Evolutionary conservation across 2,888 invertebrate genomes (phyloP).

Genomic region (Caprella mutica): DNA sequence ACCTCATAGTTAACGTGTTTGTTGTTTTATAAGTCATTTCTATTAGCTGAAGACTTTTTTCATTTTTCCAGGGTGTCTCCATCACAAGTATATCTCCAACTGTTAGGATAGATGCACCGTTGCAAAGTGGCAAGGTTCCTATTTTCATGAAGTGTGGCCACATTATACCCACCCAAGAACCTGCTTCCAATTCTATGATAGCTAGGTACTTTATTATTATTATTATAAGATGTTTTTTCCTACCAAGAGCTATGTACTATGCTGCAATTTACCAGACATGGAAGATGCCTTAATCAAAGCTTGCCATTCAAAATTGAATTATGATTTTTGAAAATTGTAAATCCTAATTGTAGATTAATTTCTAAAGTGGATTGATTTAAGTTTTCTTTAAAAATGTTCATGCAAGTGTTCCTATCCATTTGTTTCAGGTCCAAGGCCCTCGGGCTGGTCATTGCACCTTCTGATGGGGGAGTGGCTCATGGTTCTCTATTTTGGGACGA

Average conservation of each 20-base stretch:
- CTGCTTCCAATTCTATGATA: not conserved
- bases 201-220: not conserved
- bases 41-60: not conserved
- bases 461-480: conserved; percentile 44
- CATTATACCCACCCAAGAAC: not conserved
- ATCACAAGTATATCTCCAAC: not conserved
- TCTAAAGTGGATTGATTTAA: no score
- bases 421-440: conserved; percentile 51
- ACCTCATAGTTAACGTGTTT: no score
- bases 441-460: conserved; percentile 53
- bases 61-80: not conserved
- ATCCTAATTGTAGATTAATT: no score
- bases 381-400: no score
- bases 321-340: no score
- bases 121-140: not conserved
- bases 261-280: no score
- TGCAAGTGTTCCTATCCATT: no score
- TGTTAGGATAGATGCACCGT: not conserved
- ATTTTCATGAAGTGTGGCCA: not conserved
- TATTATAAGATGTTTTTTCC: not conserved
- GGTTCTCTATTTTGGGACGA: conserved; percentile 73
- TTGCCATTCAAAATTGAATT: no score
- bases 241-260: no score
- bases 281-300: no score
- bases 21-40: no score